Evolutionary conservation across 1,140 invertebrate species (phyloP), one percentile per base, ranked within the genome.

Genomic region (Lordiphosa collinella): DNA sequence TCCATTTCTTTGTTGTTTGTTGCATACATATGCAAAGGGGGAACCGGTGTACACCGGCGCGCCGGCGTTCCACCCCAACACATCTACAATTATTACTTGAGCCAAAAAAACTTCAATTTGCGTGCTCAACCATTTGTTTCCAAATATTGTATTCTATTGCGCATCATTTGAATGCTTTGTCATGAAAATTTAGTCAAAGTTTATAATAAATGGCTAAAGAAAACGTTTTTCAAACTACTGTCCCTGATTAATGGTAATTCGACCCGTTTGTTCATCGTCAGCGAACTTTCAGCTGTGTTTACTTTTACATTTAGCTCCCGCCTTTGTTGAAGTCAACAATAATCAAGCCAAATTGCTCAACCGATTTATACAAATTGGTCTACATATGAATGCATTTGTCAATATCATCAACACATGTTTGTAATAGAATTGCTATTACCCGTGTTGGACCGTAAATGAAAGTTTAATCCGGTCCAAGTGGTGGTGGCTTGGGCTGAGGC

Each of bases 1-100:
- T 80, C 66, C 41, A 75, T 80, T 82, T 82, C 72, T 66, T 60
- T 50, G 50, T 38, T 38, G n/a, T 51, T 36, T 25, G 16, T 40
- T 14, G 11, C 46, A n/a, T n/a, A n/a, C n/a, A n/a, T n/a, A n/a
- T n/a, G n/a, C n/a, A 69, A 29, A 37, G 35, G 34, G 16, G 36
- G 52, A 82, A 82, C 66, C 76, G 76, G 71, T 61, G 73, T 43
- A 32, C 16, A 44, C 59, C 59, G 51, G 53, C 62, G 16, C 16
- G 40, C 59, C 59, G 51, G 53, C 62, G 16, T 50, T 35, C 53
- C 57, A 35, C 56, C 38, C 40, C 50, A 12, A 16, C 31, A 36
- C 47, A 18, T 16, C 31, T 10, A 5, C 18, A 5, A 5, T 22
- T 22, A 22, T 22, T 44, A 16, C 22, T 40, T 22, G 1, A 32